phyloP scores from a whole-genome alignment of 2,113 vertebrate genomes.

The Ceuthmochares aereus region DNA sequence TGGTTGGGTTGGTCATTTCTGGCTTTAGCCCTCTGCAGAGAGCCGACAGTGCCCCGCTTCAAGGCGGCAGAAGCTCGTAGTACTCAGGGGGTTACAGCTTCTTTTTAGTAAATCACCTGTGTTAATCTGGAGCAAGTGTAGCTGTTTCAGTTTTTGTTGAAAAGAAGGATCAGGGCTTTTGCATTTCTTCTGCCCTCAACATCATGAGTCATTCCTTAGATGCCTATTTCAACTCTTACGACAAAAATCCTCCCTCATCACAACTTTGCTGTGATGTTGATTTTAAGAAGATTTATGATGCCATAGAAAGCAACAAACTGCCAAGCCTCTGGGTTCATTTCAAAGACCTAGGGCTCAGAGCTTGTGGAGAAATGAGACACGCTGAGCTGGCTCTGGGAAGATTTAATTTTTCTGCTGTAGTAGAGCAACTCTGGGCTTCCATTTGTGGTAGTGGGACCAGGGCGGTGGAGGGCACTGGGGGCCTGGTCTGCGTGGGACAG shows the following conservation, averaged over 20 bases:
- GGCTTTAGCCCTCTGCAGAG: neutral
- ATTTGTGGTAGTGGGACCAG: neutral
- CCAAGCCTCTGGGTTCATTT: neutral
- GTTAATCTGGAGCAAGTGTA: neutral
- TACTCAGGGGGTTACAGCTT: neutral
- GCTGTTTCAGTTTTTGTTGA: neutral
- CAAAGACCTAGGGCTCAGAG: neutral
- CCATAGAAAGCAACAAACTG: neutral
- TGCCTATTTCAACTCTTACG: neutral
- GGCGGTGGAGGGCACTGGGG: neutral
- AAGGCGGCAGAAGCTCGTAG: neutral
- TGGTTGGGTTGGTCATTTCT: neutral
- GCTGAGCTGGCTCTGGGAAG: neutral
- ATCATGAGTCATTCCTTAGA: neutral
- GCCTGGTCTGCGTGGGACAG: fast-evolving
- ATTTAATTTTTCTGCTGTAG: neutral
- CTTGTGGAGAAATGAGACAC: neutral
- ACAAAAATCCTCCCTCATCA: constrained; percentile 14
- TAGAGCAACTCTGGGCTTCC: neutral
- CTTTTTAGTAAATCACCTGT: neutral
- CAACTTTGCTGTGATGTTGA: neutral
- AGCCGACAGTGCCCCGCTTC: neutral
- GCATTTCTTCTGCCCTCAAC: neutral
- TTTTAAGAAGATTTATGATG: constrained; percentile 15
- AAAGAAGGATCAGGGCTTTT: neutral